Conservation (phyloP, 2,888 invertebrate species). For the Rutpela maculata region DNA sequence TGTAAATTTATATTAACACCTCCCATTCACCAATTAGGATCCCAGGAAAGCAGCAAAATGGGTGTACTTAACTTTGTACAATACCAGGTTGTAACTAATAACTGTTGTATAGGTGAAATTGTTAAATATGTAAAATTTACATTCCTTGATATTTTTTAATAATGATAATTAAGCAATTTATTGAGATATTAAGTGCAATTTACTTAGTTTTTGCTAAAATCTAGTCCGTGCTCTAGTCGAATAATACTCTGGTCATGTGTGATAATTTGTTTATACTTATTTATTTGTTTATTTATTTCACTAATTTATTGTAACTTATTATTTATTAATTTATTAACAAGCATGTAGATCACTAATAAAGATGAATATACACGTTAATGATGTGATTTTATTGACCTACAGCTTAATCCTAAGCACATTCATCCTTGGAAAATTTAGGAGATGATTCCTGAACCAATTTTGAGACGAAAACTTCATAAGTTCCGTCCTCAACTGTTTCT, state of each 20-base stretch:
- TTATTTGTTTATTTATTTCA: constrained; percentile 52
- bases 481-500: too few species aligned
- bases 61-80: constrained; percentile 8
- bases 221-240: constrained; percentile 48
- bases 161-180: constrained; percentile 17
- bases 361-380: constrained; percentile 29
- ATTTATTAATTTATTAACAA: constrained; percentile 47
- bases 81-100: constrained; percentile 5
- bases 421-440: too few species aligned
- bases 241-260: constrained; percentile 47
- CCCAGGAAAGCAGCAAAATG: neutral
- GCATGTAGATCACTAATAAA: constrained; percentile 52
- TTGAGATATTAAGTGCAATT: constrained; percentile 20
- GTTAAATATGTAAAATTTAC: constrained; percentile 7
- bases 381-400: constrained; percentile 24
- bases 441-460: too few species aligned
- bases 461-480: too few species aligned
- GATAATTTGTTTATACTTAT: constrained; percentile 52
- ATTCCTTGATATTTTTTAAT: constrained; percentile 14
- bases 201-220: constrained; percentile 5
- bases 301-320: constrained; percentile 10
- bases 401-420: neutral
- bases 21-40: neutral
- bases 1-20: constrained; percentile 11
- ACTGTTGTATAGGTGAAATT: constrained; percentile 9